phyloP scores from a whole-genome alignment of 2,113 vertebrate genomes.

The Colaptes auratus region DNA sequence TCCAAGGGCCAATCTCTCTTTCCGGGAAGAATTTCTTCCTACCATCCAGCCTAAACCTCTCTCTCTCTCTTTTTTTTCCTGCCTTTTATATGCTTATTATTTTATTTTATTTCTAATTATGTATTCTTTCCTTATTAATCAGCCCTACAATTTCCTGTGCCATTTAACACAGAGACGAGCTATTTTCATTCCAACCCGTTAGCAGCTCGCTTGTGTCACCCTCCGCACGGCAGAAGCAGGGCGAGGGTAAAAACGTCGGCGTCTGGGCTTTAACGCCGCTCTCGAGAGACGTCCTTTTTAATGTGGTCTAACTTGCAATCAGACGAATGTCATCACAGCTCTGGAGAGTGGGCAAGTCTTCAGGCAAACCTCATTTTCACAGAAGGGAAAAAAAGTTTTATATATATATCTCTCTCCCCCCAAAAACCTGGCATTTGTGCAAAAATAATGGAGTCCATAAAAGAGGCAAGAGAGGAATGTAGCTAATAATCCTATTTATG shows the following conservation, averaged over 20 bases:
- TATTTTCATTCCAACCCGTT: constrained; percentile 74
- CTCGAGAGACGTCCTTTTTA: constrained; percentile 70
- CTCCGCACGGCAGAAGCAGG: constrained; percentile 77
- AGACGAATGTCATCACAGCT: constrained; percentile 72
- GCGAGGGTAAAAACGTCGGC: constrained; percentile 79
- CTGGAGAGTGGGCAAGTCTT: constrained; percentile 48
- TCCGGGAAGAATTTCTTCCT: too few relatives aligned
- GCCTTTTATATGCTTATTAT: too few relatives aligned
- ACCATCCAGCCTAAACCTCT: too few relatives aligned
- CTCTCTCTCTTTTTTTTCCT: neutral
- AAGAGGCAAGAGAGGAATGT: constrained; percentile 49
- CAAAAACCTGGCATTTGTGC: constrained; percentile 11
- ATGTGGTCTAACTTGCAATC: constrained; percentile 70
- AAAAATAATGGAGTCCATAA: constrained; percentile 53
- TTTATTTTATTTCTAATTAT: constrained; percentile 41
- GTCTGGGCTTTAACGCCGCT: constrained; percentile 79
- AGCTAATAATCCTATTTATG: constrained; percentile 58
- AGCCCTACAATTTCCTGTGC: constrained; percentile 76
- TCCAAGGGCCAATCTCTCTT: too few relatives aligned
- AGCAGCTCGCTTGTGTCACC: constrained; percentile 39
- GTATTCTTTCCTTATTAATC: constrained; percentile 74
- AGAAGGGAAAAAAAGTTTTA: neutral
- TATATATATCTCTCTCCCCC: too few relatives aligned
- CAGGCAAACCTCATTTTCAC: constrained; percentile 53
- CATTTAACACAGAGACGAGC: constrained; percentile 74